Evolutionary conservation across 1,140 invertebrate species (phyloP), one percentile per base, ranked within the genome.

Genomic region (Aphelinus atriplicis): DNA sequence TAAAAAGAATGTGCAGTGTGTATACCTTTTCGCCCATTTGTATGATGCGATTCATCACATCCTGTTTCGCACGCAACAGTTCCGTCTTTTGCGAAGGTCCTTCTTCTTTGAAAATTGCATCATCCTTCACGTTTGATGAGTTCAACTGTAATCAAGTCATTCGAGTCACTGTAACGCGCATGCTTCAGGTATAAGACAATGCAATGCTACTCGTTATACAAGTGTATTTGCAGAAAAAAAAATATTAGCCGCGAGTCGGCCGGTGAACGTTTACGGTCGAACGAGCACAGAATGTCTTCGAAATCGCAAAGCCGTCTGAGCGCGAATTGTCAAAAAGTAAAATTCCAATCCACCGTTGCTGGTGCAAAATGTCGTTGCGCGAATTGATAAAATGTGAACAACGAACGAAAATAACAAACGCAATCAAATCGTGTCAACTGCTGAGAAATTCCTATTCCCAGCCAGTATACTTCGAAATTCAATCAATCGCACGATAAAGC

Each of bases 1-100:
- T 75, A 73, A 53, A 58, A 73, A 63, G 26, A 63, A 26, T 26
- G 26, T 26, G 26, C 26, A 26, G 50, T 53, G 9, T 53, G 42
- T 26, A 45, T 82, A 88, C 86, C 81, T 89, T 88, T 80, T 88
- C 87, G 47, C 84, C 85, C 73, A 87, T 86, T 80, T 86, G 85
- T 65, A 88, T 86, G 57, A 88, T 87, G 60, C 84, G 82, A 71
- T 88, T 87, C 77, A 86, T 83, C 80, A 87, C 86, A 46, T 88
- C 86, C 75, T 88, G 87, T 67, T 87, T 88, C 9, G 84, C 86
- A 50, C 86, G 81, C 46, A 85, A 67, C 26, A 86, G 67, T 69
- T 87, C 85, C 1, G 81, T 78, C 73, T 83, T 86, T n/a, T 84
- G 83, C 45, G 86, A 86, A 45, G 78, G 66, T 64, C 80, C 77